Percentiles rank a stretch among this genome's conserved stretches.
Conservation (phyloP, 1,140 invertebrate species). For the Ephestia elutella region DNA sequence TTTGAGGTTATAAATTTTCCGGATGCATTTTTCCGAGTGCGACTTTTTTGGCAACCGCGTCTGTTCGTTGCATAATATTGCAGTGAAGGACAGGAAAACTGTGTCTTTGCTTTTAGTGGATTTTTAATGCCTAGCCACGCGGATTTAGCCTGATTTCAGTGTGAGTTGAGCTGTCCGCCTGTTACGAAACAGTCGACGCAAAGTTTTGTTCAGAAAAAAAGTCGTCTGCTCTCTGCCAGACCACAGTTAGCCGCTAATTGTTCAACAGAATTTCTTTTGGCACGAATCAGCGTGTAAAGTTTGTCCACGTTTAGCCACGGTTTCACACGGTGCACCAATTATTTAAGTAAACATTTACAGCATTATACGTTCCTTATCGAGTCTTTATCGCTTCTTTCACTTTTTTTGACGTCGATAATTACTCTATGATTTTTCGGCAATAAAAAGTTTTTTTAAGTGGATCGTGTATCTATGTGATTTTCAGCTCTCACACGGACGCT, state of each 20-base stretch:
- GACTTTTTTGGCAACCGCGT: constrained; percentile 35
- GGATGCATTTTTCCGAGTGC: constrained; percentile 37
- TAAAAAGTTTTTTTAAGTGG: constrained; percentile 25
- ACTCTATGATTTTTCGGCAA: constrained; percentile 35
- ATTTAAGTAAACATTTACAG: constrained; percentile 41
- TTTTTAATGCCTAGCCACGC: constrained; percentile 28
- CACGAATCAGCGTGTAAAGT: constrained; percentile 29
- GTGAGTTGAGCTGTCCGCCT: constrained; percentile 25
- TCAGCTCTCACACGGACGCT: constrained; percentile 39
- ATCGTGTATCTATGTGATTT: constrained; percentile 35
- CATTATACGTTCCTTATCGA: constrained; percentile 26
- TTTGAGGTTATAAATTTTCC: constrained; percentile 51
- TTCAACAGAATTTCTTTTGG: constrained; percentile 48
- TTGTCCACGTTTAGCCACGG: constrained; percentile 16
- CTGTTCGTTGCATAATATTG: constrained; percentile 61
- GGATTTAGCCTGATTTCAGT: constrained; percentile 45
- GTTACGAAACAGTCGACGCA: constrained; percentile 42
- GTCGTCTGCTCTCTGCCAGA: constrained; percentile 36
- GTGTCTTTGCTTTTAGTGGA: constrained; percentile 25
- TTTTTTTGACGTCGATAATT: constrained; percentile 21
- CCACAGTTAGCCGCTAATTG: constrained; percentile 54
- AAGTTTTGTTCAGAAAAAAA: constrained; percentile 44
- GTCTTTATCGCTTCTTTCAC: constrained; percentile 26
- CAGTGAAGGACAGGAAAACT: constrained; percentile 56
- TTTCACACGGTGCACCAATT: constrained; percentile 24